Base-by-base conservation (phyloP, 2,113 vertebrate species). In the Anarrhichthys ocellatus region DNA sequence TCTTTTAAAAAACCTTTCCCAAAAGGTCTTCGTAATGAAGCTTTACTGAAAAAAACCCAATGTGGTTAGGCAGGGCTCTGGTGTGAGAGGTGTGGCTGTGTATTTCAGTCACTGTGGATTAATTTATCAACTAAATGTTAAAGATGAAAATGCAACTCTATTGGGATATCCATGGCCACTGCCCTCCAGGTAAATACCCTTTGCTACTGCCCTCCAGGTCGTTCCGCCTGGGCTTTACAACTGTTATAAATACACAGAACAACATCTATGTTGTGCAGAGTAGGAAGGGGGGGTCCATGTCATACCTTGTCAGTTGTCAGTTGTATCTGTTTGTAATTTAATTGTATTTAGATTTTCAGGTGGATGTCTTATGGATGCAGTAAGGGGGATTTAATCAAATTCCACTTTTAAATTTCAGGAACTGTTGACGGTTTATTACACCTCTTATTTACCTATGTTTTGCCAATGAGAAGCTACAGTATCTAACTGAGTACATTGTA, bases 161-260 rank as follows among this genome's bases (percentile, higher is more conserved):
- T 38, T 71, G 24, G 75, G 38, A 54, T 17, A 13, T 50, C 3
- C 61, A 50, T 70, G 29, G 66, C 32, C 40, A 56, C 73, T 50
- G 1, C 66, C 65, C 66, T 64, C 29, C 36, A 38, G 70, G 65
- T 61, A 69, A 42, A 46, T n/a, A 34, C 32, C 32, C 32, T 32
- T 4, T 32, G 32, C 32, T 32, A 32, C 32, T 32, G 32, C 32
- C 32, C 32, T 32, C 32, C 32, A 32, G 32, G 32, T 32, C 32
- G 32, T 32, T 32, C 36, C 36, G 32, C 71, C 20, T 62, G 34
- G 50, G 59, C 48, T 83, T 63, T 48, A 24, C 58, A 67, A 68
- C 56, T 42, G 52, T 81, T 85, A 94, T 87, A 93, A 93, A 91
- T 84, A 86, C 4, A 13, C 42, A 54, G 58, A 90, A 42, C 68